Base-by-base conservation (phyloP, 2,888 invertebrate species). In the Pandemis corylana region DNA sequence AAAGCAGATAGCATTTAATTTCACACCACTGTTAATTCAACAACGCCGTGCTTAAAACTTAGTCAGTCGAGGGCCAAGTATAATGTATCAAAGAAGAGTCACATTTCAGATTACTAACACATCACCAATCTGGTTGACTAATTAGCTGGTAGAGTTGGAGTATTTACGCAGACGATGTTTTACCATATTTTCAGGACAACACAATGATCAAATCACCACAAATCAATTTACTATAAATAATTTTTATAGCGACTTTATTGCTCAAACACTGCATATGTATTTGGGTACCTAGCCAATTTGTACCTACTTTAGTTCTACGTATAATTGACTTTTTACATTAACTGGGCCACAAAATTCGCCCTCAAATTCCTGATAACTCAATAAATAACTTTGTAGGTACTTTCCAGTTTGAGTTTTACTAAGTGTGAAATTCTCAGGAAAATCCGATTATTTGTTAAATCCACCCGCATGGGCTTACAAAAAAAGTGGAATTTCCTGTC, bases 61-160 rank as follows among this genome's bases (percentile, higher is more conserved):
- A 20, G 7, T 5, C 59, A 59, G n/a, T 36, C n/a, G 12, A 59
- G 59, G 28, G 59, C 12, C 28, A 36, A 28, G 28, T 59, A 59
- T 59, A 28, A 59, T 28, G 59, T 59, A 12, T 59, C 59, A 59
- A 59, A 59, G 59, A 59, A 59, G 28, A 28, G 28, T 28, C 12
- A 28, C 5, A 15, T 56, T 9, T 56, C 15, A 20, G n/a, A 15
- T 15, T n/a, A 51, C 51, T 51, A 51, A n/a, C n/a, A 15, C n/a
- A 51, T 51, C n/a, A n/a, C 7, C 9, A 20, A 56, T 9, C 53
- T 12, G 5, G 59, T 28, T 20, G 2, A 59, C 9, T 56, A 15
- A n/a, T 20, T 56, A 56, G 15, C 56, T 15, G 5, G n/a, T 7
- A 53, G 56, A 56, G 51, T 51, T 13, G n/a, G 2, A 51, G n/a